Conservation (phyloP, 2,113 vertebrate species). For the Zeus faber region DNA sequence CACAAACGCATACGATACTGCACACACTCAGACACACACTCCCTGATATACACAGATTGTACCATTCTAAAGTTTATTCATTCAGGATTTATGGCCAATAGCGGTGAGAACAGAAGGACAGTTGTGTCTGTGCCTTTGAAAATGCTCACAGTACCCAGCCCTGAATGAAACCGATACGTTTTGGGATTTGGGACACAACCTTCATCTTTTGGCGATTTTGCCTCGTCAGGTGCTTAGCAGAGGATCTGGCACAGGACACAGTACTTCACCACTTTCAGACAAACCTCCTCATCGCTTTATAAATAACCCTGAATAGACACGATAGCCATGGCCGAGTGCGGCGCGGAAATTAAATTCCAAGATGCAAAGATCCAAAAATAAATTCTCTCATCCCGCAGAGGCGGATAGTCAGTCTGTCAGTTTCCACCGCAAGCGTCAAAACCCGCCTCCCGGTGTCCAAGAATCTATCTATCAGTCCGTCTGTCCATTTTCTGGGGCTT, state of each 20-base stretch:
- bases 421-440: no score
- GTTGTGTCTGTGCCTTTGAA: constrained; percentile 17
- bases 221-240: constrained; percentile 8
- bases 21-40: not conserved
- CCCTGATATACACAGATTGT: not conserved
- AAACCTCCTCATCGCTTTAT: no score
- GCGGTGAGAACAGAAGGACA: constrained; percentile 26
- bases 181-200: constrained; percentile 6
- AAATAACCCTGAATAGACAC: no score
- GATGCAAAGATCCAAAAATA: no score
- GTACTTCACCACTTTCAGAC: constrained; percentile 14
- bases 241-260: constrained; percentile 20
- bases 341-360: no score
- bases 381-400: no score
- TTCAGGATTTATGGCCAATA: constrained; percentile 39
- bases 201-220: constrained; percentile 10
- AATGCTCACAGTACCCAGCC: constrained; percentile 28
- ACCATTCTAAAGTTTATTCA: constrained; percentile 22
- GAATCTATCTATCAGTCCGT: not conserved
- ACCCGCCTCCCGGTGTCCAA: no score
- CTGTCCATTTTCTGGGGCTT: no score
- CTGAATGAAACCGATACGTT: constrained; percentile 21
- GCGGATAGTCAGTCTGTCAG: no score
- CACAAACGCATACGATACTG: not conserved
- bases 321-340: no score